Conservation (phyloP, 2,113 vertebrate species). For the Eupsittula cactorum region DNA sequence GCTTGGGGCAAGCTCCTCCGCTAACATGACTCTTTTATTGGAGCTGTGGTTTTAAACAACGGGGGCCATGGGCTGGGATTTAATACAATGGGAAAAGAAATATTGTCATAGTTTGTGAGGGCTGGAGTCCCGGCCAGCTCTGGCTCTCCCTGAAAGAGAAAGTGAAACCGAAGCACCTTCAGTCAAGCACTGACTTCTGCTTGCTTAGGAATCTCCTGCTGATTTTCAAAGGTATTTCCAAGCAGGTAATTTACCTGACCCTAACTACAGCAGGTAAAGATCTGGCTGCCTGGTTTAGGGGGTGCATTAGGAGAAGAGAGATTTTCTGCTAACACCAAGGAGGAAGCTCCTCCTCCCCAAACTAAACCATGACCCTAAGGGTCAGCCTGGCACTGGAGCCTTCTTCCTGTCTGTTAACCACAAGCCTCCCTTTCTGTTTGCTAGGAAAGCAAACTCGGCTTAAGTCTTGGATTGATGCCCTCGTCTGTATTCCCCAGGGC, state of each 20-base stretch:
- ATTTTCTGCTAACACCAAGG: not conserved
- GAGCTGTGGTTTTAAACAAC: conserved; percentile 1
- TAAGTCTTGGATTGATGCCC: not conserved
- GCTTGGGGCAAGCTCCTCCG: not conserved
- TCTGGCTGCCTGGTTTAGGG: not conserved
- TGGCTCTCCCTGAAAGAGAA: conserved; percentile 10
- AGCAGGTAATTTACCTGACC: not conserved
- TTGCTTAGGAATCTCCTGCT: not conserved
- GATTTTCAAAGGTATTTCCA: not conserved
- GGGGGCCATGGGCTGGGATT: not conserved
- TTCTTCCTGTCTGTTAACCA: not conserved
- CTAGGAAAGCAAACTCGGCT: not conserved
- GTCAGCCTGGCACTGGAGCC: not conserved
- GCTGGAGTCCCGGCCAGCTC: not conserved
- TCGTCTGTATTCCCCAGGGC: not conserved
- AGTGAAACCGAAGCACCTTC: not conserved
- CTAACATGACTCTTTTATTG: not conserved
- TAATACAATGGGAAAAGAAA: conserved; percentile 18
- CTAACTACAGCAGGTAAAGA: not conserved
- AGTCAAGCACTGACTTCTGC: not conserved
- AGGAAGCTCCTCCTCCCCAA: not conserved
- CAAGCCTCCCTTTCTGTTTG: not conserved
- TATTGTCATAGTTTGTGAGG: not conserved
- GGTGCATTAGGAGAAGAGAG: not conserved
- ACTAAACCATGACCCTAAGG: accelerated